Evolutionary conservation across 2,888 invertebrate species (phyloP), one percentile per base, ranked within the genome.

Genomic region (Pheosia gnoma): DNA sequence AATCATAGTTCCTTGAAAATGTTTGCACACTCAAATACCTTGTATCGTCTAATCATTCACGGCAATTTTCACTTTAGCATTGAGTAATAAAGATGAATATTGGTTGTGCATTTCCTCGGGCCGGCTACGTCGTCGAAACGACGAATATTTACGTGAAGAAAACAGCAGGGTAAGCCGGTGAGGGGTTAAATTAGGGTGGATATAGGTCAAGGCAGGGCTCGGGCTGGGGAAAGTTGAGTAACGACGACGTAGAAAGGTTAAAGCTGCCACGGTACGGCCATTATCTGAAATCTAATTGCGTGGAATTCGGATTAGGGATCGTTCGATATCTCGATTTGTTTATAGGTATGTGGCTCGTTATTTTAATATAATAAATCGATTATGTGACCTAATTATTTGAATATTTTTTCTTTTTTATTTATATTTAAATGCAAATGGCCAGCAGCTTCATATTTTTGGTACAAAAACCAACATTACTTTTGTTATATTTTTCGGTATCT

Each of bases 121-220:
- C 66, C 51, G 53, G 60, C 49, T 70, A 67, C 45, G 56, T 36
- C 5, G 57, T 53, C 36, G 54, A 58, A 72, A 69, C 66, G 74
- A 68, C 58, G 59, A 72, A 76, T 79, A 75, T 75, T 77, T 74
- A 79, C 72, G 73, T 55, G 57, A 47, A 67, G 62, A 70, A 70
- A 75, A 69, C 70, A 73, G 75, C 38, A 61, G 63, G 61, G 65
- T 64, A 68, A 72, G 70, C 66, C 69, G 67, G 68, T 66, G 75
- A 73, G 77, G 77, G 79, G 78, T 82, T 80, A 80, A 78, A 75
- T 83, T 74, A 70, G 78, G 83, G 76, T 75, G 72, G 67, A 86
- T 81, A 67, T 83, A 76, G 86, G 87, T 86, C 87, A 87, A 87
- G 87, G 87, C 78, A 83, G 79, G 69, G 80, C 78, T 74, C 67